Evolutionary conservation across 2,797 vertebrate genomes (phyloP).

Genomic region (Prionace glauca): DNA sequence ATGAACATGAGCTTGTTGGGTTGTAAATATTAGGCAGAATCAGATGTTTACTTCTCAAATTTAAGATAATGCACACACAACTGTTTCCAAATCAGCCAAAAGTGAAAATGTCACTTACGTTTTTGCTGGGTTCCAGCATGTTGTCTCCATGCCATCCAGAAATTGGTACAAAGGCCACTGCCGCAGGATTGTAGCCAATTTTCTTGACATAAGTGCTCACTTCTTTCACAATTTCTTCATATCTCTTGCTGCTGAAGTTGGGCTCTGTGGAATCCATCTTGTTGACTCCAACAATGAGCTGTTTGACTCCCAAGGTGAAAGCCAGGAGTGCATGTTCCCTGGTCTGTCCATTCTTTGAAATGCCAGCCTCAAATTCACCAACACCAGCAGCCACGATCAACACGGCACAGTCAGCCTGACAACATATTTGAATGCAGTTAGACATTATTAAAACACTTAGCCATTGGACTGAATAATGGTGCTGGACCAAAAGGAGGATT

Average conservation of each 20-base stretch:
- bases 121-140: constrained; percentile 38
- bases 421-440: neutral
- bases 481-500: neutral
- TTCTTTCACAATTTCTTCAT: constrained; percentile 70
- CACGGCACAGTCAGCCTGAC: constrained; percentile 68
- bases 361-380: constrained; percentile 71
- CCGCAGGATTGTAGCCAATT: constrained; percentile 67
- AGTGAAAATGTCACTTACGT: neutral
- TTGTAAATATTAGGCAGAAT: too few relatives aligned
- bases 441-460: too few relatives aligned
- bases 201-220: constrained; percentile 73
- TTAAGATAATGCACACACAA: neutral
- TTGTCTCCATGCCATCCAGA: constrained; percentile 38
- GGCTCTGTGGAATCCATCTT: constrained; percentile 76
- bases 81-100: neutral
- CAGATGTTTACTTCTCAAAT: neutral
- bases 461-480: neutral
- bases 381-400: constrained; percentile 68
- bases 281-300: constrained; percentile 68
- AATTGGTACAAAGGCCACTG: constrained; percentile 35
- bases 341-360: constrained; percentile 72
- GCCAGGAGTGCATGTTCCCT: constrained; percentile 70
- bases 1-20: too few relatives aligned
- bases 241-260: constrained; percentile 65
- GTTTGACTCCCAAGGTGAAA: constrained; percentile 67